phyloP scores from a whole-genome alignment of 2,113 vertebrate species.

The Stercorarius parasiticus region DNA sequence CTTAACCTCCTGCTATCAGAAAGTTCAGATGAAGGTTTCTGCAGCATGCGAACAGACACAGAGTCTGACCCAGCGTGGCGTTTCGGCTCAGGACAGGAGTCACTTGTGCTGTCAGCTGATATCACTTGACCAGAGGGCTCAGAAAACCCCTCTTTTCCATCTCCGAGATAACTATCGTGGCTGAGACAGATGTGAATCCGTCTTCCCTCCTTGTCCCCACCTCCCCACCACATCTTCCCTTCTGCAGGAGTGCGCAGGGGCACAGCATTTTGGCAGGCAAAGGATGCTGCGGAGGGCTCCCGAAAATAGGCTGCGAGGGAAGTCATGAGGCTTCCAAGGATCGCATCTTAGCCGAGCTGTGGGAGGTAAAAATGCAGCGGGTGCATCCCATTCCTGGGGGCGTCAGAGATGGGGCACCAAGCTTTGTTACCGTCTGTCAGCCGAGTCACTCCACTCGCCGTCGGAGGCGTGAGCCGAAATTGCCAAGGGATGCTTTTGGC shows the following conservation, averaged over 20 bases:
- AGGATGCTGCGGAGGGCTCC: neutral
- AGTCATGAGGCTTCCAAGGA: neutral
- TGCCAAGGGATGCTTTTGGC: neutral
- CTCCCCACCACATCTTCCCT: neutral
- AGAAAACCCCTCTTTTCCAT: neutral
- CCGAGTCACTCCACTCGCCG: neutral
- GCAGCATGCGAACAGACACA: neutral
- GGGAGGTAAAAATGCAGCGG: neutral
- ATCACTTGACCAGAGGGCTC: conserved; percentile 1
- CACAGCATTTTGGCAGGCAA: neutral
- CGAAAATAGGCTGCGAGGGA: neutral
- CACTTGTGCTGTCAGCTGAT: conserved; percentile 39
- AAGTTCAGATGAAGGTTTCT: conserved; percentile 58
- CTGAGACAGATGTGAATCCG: neutral
- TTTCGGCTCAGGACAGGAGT: neutral
- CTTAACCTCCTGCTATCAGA: conserved; percentile 40
- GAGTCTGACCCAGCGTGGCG: neutral
- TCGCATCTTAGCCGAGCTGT: neutral
- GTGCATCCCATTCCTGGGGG: neutral
- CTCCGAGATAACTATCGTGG: neutral
- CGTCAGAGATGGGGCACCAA: neutral
- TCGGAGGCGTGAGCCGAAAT: neutral
- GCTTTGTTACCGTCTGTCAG: neutral
- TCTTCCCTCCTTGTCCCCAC: neutral
- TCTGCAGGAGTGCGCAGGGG: neutral